Percentiles rank a stretch among this genome's conserved stretches.
Conservation (phyloP, 2,113 vertebrate species). For the Regulus satrapa region DNA sequence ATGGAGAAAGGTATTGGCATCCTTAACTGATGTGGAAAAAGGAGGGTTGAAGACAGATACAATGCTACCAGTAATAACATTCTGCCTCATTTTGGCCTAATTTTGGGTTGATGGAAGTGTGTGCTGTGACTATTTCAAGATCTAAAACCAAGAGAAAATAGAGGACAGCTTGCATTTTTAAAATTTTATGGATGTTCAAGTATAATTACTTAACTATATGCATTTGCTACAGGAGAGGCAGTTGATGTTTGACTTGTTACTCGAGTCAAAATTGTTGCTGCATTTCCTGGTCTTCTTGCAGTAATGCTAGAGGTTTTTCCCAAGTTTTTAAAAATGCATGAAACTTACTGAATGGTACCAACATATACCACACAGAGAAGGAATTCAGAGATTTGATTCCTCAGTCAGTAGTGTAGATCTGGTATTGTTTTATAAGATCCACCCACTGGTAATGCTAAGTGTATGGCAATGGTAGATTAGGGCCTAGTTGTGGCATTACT, state of each 20-base stretch:
- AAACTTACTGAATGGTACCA: background rate
- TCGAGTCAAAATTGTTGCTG: background rate
- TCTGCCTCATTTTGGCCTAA: background rate
- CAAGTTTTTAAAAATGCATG: background rate
- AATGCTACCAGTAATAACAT: background rate
- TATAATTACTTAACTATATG: background rate
- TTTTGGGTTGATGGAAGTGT: background rate
- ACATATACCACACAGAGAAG: background rate
- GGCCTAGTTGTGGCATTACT: background rate
- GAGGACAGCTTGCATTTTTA: background rate
- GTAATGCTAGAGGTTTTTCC: background rate
- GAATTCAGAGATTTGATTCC: background rate
- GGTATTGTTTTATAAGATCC: background rate
- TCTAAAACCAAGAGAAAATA: background rate
- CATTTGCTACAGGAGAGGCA: background rate
- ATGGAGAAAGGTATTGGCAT: background rate
- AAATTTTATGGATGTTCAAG: background rate
- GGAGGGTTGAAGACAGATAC: background rate
- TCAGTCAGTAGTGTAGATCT: background rate
- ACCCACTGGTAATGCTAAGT: background rate
- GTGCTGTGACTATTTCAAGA: background rate
- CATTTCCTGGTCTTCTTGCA: background rate
- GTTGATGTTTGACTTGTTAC: background rate
- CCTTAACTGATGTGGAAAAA: background rate
- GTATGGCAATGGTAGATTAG: background rate